Percentiles rank a stretch among this genome's conserved stretches.
phyloP scores from a whole-genome alignment of 1,140 invertebrate species.

The Yoshiicerus persimilis region DNA sequence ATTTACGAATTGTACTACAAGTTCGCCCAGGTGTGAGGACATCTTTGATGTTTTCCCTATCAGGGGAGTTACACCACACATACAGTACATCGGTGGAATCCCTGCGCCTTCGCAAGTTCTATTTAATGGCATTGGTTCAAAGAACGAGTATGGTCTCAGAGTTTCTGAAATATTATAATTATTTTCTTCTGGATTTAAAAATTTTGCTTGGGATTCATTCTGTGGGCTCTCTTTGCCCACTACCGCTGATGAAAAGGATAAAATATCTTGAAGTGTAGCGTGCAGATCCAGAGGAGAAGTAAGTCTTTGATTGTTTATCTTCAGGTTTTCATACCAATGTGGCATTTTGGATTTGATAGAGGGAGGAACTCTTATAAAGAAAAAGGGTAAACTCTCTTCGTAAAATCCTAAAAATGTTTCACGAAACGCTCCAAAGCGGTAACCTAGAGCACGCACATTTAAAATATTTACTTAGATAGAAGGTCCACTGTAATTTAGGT shows the following conservation, averaged over 20 bases:
- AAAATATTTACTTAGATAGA: background rate
- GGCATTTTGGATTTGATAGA: constrained; percentile 9
- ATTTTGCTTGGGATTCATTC: background rate
- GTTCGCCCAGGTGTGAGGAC: constrained; percentile 24
- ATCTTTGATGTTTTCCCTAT: constrained; percentile 19
- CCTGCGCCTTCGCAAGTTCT: constrained; percentile 41
- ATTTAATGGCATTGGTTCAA: constrained; percentile 36
- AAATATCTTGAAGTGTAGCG: constrained; percentile 38
- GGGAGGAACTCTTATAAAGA: constrained; percentile 45
- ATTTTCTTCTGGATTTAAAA: background rate
- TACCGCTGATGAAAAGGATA: background rate
- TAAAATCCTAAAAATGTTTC: constrained; percentile 49
- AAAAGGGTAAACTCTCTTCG: constrained; percentile 49
- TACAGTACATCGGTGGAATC: constrained; percentile 45
- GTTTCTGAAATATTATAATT: background rate
- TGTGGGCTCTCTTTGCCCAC: background rate
- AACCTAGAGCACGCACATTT: constrained; percentile 6
- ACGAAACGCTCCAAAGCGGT: constrained; percentile 45
- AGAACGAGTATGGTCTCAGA: constrained; percentile 36
- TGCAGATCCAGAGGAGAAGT: constrained; percentile 48
- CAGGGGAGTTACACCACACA: constrained; percentile 40
- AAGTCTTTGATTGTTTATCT: constrained; percentile 36
- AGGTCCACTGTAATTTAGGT: background rate
- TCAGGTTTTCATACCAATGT: constrained; percentile 29
- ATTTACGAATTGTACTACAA: constrained; percentile 37